A percentile compares a stretch with the other conserved stretches of the same genome.
Conservation (phyloP, 2,888 invertebrate genomes). For the Bedellia somnulentella region DNA sequence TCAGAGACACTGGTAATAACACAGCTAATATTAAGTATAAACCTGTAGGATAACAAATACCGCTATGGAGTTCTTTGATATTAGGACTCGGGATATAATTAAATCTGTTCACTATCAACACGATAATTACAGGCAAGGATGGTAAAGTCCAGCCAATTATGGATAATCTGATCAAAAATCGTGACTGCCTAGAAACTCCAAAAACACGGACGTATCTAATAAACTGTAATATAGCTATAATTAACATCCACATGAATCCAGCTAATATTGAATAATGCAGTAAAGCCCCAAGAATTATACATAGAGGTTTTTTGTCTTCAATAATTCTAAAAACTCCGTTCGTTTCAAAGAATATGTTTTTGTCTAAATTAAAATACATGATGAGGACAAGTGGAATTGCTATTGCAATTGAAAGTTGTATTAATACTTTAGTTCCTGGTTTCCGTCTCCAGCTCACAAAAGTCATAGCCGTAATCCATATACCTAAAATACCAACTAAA, state of each 20-base stretch:
- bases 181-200: slow-evolving; percentile 55
- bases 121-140: slow-evolving; percentile 47
- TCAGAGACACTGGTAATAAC: slow-evolving; percentile 51
- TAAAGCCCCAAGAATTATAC: slow-evolving; percentile 62
- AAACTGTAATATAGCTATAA: slow-evolving; percentile 69
- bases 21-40: slow-evolving; percentile 47
- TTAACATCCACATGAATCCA: slow-evolving; percentile 73
- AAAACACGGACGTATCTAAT: slow-evolving; percentile 68
- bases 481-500: slow-evolving; percentile 57
- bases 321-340: slow-evolving; percentile 18
- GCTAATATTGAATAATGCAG: slow-evolving; percentile 69
- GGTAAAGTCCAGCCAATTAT: slow-evolving; percentile 67
- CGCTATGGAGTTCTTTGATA: neutral
- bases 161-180: slow-evolving; percentile 65
- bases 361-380: slow-evolving; percentile 32
- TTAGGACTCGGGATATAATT: slow-evolving; percentile 37
- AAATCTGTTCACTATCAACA: slow-evolving; percentile 39
- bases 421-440: slow-evolving; percentile 65
- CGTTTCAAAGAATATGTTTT: slow-evolving; percentile 21
- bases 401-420: slow-evolving; percentile 66
- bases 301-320: slow-evolving; percentile 27
- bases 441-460: slow-evolving; percentile 65
- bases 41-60: slow-evolving; percentile 60
- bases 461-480: slow-evolving; percentile 58
- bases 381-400: slow-evolving; percentile 58